These are phyloP conservation scores for Aleiodes testaceus DNA, from an alignment of 2,888 invertebrate genomes.

Conservation along the genomic window DNA sequence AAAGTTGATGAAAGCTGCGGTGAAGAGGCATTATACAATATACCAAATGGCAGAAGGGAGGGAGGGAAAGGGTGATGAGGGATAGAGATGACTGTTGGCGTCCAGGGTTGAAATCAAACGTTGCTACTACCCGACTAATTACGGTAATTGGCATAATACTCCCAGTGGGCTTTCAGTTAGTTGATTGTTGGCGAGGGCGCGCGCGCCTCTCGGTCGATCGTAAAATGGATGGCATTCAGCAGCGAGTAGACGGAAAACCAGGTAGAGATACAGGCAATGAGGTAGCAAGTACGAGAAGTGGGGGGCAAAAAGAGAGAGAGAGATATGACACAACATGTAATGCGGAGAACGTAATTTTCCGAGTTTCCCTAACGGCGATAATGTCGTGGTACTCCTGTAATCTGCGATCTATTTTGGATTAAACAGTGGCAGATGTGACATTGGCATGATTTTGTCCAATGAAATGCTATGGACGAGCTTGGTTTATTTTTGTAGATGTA, in stretches of 20 bases:
- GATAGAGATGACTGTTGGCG: slow-evolving; percentile 1
- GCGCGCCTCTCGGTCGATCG: not conserved
- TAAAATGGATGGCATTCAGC: not conserved
- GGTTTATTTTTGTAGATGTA: too few species aligned
- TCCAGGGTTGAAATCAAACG: slow-evolving; percentile 52
- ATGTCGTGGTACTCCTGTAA: too few species aligned
- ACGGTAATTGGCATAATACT: slow-evolving; percentile 65
- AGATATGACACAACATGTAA: not conserved
- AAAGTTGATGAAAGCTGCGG: slow-evolving; percentile 30
- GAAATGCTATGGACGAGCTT: too few species aligned
- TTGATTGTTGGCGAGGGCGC: slow-evolving; percentile 42
- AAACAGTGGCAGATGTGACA: too few species aligned
- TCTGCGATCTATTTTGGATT: too few species aligned
- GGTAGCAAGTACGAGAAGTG: not conserved
- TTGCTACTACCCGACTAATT: slow-evolving; percentile 58
- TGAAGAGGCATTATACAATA: slow-evolving; percentile 37
- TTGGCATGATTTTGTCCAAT: too few species aligned
- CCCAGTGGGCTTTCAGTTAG: slow-evolving; percentile 57
- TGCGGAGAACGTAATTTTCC: too few species aligned
- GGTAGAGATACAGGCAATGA: slow-evolving; percentile 30
- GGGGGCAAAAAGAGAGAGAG: slow-evolving; percentile 20
- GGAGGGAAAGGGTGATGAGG: not conserved
- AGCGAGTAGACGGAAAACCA: slow-evolving; percentile 15
- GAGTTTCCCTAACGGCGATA: too few species aligned
- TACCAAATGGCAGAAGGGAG: slow-evolving; percentile 12